Evolutionary conservation across 2,113 vertebrate species (phyloP), one percentile per base, ranked within the genome.

Genomic region (Ploceus nigricollis): DNA sequence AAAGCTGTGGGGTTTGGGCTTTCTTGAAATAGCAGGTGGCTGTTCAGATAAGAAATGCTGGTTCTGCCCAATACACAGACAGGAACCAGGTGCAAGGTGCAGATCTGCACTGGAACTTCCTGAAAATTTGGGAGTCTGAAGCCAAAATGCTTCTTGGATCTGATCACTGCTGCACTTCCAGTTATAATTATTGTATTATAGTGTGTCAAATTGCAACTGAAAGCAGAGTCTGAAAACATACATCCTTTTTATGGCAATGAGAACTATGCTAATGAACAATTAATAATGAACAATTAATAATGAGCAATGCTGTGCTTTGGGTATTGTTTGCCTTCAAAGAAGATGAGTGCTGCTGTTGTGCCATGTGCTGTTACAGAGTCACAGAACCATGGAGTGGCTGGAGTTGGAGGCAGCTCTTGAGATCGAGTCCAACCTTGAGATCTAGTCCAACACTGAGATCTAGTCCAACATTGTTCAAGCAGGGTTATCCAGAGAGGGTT

Each of bases 41-140:
- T 89, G 68, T 48, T 90, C 72, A 86, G 96, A 97, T 96, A 97
- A 97, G 96, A 68, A 93, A 83, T 44, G 47, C 72, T 94, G 76
- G 58, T 90, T 95, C 80, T 94, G 91, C 89, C 86, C 91, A 60
- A 92, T 93, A 64, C 51, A 73, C 60, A 89, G 94, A 95, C 96
- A 97, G 96, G 96, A 97, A 97, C 95, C 96, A 97, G 96, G 90
- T 97, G 96, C 7, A 31, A 93, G 72, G 86, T 90, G 68, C 86
- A 96, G 96, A 97, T 97, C 94, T 97, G 76, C 47, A 13, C 80
- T 81, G 95, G 92, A 93, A 94, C 93, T 97, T 96, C 96, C 96
- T 97, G 96, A 69, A 60, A 92, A 89, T 90, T 48, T 58, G 51
- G 47, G 86, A 90, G 56, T 25, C 69, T 87, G 77, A 51, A 78